Percentiles rank a stretch among this genome's conserved stretches.
These are phyloP conservation scores for Hermaeophaga mercurialis DNA, from an alignment of 2,888 invertebrate genomes.

Conservation along the genomic window DNA sequence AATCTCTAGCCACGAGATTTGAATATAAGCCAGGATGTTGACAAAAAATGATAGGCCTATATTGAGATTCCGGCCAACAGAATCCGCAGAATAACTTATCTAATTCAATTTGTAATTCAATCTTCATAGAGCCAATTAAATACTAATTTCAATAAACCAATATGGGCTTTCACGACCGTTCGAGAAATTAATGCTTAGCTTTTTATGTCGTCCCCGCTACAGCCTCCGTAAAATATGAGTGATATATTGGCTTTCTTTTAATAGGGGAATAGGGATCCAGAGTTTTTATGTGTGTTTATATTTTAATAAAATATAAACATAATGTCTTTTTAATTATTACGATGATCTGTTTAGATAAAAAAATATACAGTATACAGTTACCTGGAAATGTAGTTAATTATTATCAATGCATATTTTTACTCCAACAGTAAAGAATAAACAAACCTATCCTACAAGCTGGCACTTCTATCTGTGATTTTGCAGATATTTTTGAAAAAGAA, in stretches of 20 bases:
- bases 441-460: too few relatives aligned
- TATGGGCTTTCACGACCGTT: slow-evolving; percentile 9
- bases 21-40: slow-evolving; percentile 58
- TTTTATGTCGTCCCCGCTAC: slow-evolving; percentile 3
- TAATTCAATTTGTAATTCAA: slow-evolving; percentile 42
- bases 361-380: too few relatives aligned
- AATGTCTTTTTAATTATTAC: too few relatives aligned
- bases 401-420: too few relatives aligned
- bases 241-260: slow-evolving; percentile 4
- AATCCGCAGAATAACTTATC: slow-evolving; percentile 28
- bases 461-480: too few relatives aligned
- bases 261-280: not conserved
- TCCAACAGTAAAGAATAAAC: too few relatives aligned
- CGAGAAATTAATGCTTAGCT: slow-evolving; percentile 19
- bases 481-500: too few relatives aligned
- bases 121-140: slow-evolving; percentile 38
- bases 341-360: too few relatives aligned
- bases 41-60: slow-evolving; percentile 72
- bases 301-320: too few relatives aligned
- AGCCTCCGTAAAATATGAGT: slow-evolving; percentile 14
- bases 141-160: slow-evolving; percentile 31
- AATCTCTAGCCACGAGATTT: slow-evolving; percentile 58
- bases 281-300: too few relatives aligned
- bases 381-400: too few relatives aligned
- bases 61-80: slow-evolving; percentile 56